Conservation (phyloP, 2,888 invertebrate species). For the Linyphia triangularis region DNA sequence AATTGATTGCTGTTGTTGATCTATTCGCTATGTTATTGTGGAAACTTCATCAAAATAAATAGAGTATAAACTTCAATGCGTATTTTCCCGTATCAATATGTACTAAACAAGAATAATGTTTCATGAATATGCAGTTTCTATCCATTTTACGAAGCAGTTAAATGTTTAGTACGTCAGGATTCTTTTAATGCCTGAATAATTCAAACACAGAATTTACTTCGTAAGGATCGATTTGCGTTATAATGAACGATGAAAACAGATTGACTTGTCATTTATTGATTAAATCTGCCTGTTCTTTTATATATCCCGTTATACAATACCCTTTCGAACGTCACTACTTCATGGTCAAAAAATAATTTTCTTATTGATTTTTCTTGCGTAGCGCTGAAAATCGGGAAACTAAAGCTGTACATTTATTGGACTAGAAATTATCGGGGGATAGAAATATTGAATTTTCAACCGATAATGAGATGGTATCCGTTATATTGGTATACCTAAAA, state of each 20-base stretch:
- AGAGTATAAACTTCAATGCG: too few relatives aligned
- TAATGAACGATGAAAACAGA: neutral
- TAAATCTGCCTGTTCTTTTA: neutral
- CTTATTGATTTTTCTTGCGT: neutral
- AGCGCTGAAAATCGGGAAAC: neutral
- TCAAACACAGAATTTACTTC: neutral
- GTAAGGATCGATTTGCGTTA: neutral
- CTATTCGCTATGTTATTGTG: too few relatives aligned
- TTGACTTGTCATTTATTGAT: neutral
- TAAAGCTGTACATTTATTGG: neutral
- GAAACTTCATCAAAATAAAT: too few relatives aligned
- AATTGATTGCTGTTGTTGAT: too few relatives aligned
- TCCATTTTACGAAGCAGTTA: neutral
- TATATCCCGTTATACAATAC: neutral
- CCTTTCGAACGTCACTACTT: neutral
- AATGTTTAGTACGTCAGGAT: neutral
- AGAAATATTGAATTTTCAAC: neutral
- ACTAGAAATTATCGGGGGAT: constrained; percentile 3
- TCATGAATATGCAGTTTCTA: neutral
- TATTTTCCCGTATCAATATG: too few relatives aligned
- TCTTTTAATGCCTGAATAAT: neutral
- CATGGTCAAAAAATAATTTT: neutral
- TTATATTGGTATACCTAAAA: neutral
- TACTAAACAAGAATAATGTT: too few relatives aligned
- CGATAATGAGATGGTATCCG: constrained; percentile 1